Conservation (phyloP, 1,140 invertebrate species). For the Solen grandis region DNA sequence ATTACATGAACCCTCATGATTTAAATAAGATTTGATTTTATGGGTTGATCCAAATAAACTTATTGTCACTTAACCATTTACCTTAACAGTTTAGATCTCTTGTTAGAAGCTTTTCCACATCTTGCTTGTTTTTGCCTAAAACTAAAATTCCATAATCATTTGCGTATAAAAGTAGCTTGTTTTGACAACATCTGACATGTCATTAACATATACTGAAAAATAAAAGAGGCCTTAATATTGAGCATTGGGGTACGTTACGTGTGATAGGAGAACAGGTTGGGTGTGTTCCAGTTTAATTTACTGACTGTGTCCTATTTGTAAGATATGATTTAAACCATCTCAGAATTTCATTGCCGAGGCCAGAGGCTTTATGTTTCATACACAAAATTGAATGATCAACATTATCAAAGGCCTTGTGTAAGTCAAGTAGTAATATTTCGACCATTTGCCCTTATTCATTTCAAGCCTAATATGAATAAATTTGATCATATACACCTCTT, state of each 20-base stretch:
- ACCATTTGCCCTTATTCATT: too few relatives aligned
- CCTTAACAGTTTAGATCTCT: neutral
- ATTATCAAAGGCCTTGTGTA: too few relatives aligned
- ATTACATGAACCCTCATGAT: neutral
- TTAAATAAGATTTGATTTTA: neutral
- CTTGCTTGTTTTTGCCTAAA: neutral
- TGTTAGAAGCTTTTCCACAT: neutral
- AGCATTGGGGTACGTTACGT: neutral
- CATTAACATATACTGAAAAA: neutral
- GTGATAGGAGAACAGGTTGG: neutral
- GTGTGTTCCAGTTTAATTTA: neutral
- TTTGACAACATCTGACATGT: neutral
- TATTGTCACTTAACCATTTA: neutral
- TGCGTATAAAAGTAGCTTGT: neutral
- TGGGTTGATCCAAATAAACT: neutral
- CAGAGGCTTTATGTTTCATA: too few relatives aligned
- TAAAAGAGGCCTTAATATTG: neutral
- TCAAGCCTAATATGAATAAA: too few relatives aligned
- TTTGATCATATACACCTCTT: too few relatives aligned
- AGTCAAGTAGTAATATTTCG: too few relatives aligned
- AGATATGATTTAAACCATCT: neutral
- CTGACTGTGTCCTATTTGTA: neutral
- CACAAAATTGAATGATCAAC: too few relatives aligned
- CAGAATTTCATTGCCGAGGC: too few relatives aligned
- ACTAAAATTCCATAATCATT: neutral